Percentiles rank a stretch among this genome's conserved stretches.
Evolutionary conservation across 2,113 vertebrate genomes (phyloP).

Genomic region (Lagopus muta): DNA sequence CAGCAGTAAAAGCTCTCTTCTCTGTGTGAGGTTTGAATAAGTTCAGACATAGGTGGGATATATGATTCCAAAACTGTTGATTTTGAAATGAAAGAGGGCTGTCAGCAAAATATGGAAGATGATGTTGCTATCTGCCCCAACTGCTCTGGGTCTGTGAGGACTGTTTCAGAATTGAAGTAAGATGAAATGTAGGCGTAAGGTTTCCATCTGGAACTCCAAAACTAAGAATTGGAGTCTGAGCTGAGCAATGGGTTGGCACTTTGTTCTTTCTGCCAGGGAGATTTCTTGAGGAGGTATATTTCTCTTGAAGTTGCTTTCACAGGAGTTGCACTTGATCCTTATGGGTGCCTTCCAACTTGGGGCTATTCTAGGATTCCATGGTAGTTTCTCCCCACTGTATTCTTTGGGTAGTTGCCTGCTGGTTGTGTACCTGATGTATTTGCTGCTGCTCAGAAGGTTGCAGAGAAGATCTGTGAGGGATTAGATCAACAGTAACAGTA

Average conservation of each 20-base stretch:
- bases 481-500: neutral
- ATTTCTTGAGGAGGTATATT: neutral
- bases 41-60: neutral
- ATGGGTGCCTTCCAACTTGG: no score
- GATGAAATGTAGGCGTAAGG: neutral
- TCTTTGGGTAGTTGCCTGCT: neutral
- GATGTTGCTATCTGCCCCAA: neutral
- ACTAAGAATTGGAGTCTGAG: neutral
- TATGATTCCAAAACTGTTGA: neutral
- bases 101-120: neutral
- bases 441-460: neutral
- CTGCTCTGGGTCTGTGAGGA: neutral
- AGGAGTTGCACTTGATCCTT: no score
- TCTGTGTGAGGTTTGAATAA: neutral
- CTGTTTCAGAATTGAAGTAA: neutral
- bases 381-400: neutral
- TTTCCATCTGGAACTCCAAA: neutral
- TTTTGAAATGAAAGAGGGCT: neutral
- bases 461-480: neutral
- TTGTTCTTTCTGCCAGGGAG: neutral
- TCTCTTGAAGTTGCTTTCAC: neutral
- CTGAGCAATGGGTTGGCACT: neutral
- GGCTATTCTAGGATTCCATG: no score
- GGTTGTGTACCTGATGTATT: neutral
- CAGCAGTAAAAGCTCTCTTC: neutral